phyloP scores from a whole-genome alignment of 1,140 invertebrate species.

The Aphelenchoides fujianensis region DNA sequence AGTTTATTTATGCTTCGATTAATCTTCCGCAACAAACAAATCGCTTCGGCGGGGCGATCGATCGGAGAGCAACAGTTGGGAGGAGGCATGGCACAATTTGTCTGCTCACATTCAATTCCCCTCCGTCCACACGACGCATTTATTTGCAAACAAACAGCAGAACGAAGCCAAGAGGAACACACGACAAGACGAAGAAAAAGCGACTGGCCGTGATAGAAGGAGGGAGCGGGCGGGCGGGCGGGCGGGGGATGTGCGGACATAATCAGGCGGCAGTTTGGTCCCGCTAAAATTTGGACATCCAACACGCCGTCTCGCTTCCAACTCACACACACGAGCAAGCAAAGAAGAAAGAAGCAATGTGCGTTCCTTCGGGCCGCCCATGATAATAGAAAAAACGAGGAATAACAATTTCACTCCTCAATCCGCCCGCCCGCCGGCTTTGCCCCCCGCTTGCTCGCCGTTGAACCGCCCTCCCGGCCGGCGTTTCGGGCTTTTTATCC shows the following conservation, averaged over 20 bases:
- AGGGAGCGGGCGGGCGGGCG: no score
- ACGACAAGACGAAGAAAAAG: background rate
- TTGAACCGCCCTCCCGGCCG: background rate
- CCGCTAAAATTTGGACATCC: background rate
- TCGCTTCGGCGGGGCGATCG: no score
- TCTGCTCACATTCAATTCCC: background rate
- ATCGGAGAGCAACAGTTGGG: background rate
- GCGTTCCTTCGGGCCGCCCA: background rate
- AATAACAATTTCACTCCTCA: constrained; percentile 3
- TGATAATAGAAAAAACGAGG: background rate
- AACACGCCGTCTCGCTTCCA: background rate
- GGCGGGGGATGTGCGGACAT: no score
- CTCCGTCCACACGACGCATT: background rate
- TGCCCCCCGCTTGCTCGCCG: no score
- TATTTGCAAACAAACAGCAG: constrained; percentile 1
- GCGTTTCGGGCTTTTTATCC: background rate
- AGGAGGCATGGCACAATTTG: background rate
- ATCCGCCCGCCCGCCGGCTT: background rate
- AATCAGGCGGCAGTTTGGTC: no score
- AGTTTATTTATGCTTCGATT: no score
- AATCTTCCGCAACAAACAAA: no score
- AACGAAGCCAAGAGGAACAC: background rate
- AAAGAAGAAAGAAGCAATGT: no score
- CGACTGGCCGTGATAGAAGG: background rate
- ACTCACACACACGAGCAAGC: no score